These are phyloP conservation scores for Sigmodon hispidus DNA, from an alignment of 2,113 vertebrate species.

Conservation along the genomic window DNA sequence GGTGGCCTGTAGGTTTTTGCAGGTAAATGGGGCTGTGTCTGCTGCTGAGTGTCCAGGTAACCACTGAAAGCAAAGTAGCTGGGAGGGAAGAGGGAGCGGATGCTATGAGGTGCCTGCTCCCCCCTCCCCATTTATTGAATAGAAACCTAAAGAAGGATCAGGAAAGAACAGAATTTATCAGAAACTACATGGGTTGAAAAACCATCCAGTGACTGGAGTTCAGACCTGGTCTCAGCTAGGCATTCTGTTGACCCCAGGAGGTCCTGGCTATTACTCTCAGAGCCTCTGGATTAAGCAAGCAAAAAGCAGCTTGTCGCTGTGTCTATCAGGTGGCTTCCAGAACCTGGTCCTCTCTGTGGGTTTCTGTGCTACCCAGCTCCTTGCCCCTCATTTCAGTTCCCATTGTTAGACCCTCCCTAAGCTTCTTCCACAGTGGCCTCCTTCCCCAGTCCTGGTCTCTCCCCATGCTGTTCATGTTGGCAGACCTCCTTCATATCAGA, in stretches of 20 bases:
- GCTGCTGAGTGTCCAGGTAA: accelerated
- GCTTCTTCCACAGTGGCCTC: no score
- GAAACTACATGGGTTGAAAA: not conserved
- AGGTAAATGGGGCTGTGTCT: not conserved
- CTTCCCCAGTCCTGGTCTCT: accelerated
- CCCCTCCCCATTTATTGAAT: no score
- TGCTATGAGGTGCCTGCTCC: not conserved
- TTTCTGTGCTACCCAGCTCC: not conserved
- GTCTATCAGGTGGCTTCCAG: accelerated
- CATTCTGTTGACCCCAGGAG: accelerated
- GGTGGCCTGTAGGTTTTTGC: not conserved
- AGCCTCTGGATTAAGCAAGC: not conserved
- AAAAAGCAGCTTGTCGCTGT: accelerated
- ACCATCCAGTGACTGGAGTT: accelerated
- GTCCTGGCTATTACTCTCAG: accelerated
- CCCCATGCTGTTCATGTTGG: accelerated
- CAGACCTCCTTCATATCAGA: accelerated
- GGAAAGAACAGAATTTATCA: not conserved
- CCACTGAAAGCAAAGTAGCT: not conserved
- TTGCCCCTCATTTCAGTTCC: accelerated
- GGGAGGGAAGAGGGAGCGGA: no score
- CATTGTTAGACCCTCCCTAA: accelerated
- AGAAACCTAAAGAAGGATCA: not conserved
- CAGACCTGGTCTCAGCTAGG: not conserved
- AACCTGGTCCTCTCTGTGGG: not conserved